Evolutionary conservation across 2,113 vertebrate species (phyloP), one percentile per base, ranked within the genome.

Genomic region (Atrichornis clamosus): DNA sequence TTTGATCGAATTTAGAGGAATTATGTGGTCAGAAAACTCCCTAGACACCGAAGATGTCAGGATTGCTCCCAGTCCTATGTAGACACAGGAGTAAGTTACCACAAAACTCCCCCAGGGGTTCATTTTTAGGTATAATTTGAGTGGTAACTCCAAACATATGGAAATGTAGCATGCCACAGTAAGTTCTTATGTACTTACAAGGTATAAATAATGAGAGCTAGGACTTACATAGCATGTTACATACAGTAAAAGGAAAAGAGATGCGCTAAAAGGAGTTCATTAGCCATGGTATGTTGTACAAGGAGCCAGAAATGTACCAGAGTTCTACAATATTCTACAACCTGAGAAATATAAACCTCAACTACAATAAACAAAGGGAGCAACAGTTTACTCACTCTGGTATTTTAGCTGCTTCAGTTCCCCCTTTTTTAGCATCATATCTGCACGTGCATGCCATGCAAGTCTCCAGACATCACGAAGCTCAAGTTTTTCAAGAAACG

Each of bases 241-340:
- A 33, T 24, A 33, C 0, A 60, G 30, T 0, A 9, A 37, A 76
- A 64, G 9, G 19, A 56, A 49, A 76, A 70, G 10, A 79, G 37
- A n/a, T 23, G 10, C 1, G 1, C 37, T 46, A 9, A 22, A 30
- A 81, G 53, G 39, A 87, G 37, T 32, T 65, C 0, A 1, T 76
- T 32, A 87, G 22, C 30, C 22, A 17, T 5, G 4, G 28, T 7
- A 33, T 9, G 2, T 44, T 32, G 49, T 23, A 60, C 6, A 52
- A 22, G 23, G 13, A 60, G 6, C 9, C 33, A 72, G 20, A 41
- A 5, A 77, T 37, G 10, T 72, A 44, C 30, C 9, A 65, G 6
- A 23, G 15, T 15, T 67, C 16, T 21, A 14, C 32, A 11, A 26
- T 35, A 42, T 18, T 59, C 12, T 56, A 60, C 27, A 37, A 19